Conservation (phyloP, 2,888 invertebrate species). For the Pocota personata region DNA sequence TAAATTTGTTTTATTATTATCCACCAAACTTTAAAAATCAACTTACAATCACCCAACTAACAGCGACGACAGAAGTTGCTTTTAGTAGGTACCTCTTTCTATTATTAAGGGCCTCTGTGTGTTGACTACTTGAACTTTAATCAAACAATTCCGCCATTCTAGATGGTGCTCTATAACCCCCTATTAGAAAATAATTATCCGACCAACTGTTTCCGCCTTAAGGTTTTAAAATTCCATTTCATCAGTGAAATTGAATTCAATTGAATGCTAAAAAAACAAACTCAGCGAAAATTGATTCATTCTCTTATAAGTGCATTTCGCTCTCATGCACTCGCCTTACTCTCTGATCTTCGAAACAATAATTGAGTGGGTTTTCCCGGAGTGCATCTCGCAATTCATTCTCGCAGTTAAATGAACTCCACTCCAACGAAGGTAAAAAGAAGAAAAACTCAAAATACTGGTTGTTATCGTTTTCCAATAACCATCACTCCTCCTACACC, state of each 20-base stretch:
- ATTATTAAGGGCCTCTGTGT: too few species aligned
- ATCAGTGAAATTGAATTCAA: not conserved
- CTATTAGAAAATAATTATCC: too few species aligned
- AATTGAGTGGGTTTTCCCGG: not conserved
- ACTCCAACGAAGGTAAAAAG: not conserved
- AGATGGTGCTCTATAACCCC: too few species aligned
- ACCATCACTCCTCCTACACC: constrained; percentile 63
- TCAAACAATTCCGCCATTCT: too few species aligned
- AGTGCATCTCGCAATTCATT: not conserved
- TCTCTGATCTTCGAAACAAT: constrained; percentile 30
- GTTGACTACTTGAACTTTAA: too few species aligned
- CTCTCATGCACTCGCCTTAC: not conserved
- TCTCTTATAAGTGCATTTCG: not conserved
- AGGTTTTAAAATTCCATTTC: not conserved
- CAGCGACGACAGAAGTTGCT: too few species aligned
- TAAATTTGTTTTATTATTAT: too few species aligned
- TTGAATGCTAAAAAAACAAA: not conserved
- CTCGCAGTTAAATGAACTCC: not conserved
- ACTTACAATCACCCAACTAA: too few species aligned
- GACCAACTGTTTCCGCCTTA: not conserved
- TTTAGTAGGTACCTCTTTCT: too few species aligned
- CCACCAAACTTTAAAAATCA: too few species aligned
- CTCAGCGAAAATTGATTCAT: constrained; percentile 23
- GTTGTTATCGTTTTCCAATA: constrained; percentile 69
- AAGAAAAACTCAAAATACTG: constrained; percentile 54